phyloP scores from a whole-genome alignment of 2,113 vertebrate species.

The Ailurus styani region DNA sequence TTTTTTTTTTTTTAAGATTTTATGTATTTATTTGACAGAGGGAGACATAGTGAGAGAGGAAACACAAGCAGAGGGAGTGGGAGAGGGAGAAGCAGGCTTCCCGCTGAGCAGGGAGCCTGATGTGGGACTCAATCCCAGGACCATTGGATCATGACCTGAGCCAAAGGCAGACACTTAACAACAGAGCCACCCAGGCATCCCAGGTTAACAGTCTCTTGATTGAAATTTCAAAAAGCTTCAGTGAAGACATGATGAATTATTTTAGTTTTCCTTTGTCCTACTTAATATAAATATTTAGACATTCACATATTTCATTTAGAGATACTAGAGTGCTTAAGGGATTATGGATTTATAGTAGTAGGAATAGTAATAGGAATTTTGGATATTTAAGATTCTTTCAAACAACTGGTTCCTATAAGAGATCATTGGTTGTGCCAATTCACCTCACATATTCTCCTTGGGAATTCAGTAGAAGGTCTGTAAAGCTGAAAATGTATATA shows the following conservation, averaged over 20 bases:
- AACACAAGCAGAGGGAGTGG: too few species aligned
- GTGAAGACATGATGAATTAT: not conserved
- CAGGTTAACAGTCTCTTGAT: not conserved
- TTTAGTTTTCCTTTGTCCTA: not conserved
- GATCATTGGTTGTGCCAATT: not conserved
- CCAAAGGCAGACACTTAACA: too few species aligned
- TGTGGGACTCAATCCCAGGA: too few species aligned
- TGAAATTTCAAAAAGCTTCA: not conserved
- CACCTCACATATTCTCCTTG: not conserved
- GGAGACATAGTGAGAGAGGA: too few species aligned
- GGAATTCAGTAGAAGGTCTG: not conserved
- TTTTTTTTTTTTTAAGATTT: too few species aligned
- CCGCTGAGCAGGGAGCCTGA: too few species aligned
- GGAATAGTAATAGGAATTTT: slow-evolving; percentile 1
- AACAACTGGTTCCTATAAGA: not conserved
- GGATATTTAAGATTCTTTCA: slow-evolving; percentile 11
- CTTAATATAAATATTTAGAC: not conserved
- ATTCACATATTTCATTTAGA: not conserved
- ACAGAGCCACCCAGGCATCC: too few species aligned
- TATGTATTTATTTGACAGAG: too few species aligned
- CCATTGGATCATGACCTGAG: too few species aligned
- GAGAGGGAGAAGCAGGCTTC: too few species aligned
- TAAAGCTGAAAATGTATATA: not conserved
- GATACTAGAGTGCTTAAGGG: not conserved
- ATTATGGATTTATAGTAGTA: not conserved